Evolutionary conservation across 2,797 vertebrate species (phyloP), one percentile per base, ranked within the genome.

Genomic region (Enteromius fasciolatus): DNA sequence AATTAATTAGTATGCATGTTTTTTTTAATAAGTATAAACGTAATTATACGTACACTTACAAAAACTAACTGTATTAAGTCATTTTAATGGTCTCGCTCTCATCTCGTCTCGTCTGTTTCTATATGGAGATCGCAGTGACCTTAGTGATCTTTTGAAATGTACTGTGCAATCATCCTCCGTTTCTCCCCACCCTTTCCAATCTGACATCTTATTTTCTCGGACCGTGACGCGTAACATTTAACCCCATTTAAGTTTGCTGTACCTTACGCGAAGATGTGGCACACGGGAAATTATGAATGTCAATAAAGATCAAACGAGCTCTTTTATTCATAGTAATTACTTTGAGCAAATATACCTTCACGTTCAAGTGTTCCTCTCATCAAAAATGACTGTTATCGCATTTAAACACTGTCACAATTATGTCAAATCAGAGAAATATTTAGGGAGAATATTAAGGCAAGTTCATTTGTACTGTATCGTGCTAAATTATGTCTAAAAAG

Each of bases 261-360:
- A 83, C 44, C 63, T 82, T 76, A 85, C 64, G 63, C 36, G 83
- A 74, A 80, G 70, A 80, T 25, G 77, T 74, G 82, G 78, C 85
- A 72, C 83, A 66, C 48, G 75, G 85, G 78, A 88, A 85, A 88
- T 88, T 86, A 88, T 77, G 75, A 86, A 86, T 86, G 87, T 88
- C 85, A 88, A 88, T 86, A 86, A 85, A 81, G 87, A 88, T 88
- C 85, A 86, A 83, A 85, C 83, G 25, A 31, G 78, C 85, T 83
- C 83, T 81, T 88, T 86, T 82, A 86, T 86, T 88, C 83, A 86
- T 61, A 85, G 82, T 88, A 88, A 88, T 88, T 88, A 88, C 83
- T 85, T 36, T 83, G 85, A 85, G 85, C 87, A 88, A 88, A 88
- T 83, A 88, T 77, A 85, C 87, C 83, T 86, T 86, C 81, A 85